Base-by-base conservation (phyloP, 1,140 invertebrate genomes). In the Ylistrum balloti region DNA sequence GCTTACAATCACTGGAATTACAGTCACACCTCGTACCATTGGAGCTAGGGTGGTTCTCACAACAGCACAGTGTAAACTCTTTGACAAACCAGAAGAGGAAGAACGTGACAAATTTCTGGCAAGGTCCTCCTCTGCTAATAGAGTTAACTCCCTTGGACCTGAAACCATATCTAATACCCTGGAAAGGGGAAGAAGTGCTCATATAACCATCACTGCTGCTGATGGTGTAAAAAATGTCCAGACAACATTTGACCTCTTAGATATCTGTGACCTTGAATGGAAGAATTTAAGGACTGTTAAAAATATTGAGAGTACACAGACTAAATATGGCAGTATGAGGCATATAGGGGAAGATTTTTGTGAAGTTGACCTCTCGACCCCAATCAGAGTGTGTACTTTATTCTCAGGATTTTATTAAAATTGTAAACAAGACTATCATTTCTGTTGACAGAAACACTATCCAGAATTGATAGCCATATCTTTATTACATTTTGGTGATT, bases 201-300 rank as follows among this genome's bases (percentile, higher is more conserved):
- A 95, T 88, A 91, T 94, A n/a, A 94, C 94, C 33, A 45, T 94
- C 22, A 92, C 88, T 56, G 92, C 90, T 35, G 92, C 92, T 7
- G 38, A 88, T 32, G 92, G 92, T 33, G 33, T 93, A 0, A 74
- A 86, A 22, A 86, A 93, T n/a, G 86, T 86, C 20, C 88, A 93
- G 86, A 92, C 92, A 0, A 93, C 92, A 86, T 88, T 89, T 48
- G 94, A 94, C 86, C 32, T 94, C 45, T 48, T 95, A 17, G 91
- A 92, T 17, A 89, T 92, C 34, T 92, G 93, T 86, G 91, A 93
- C 35, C 88, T 93, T 32, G 93, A 95, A 85, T 41, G 88, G 56
- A 74, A n/a, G 13, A 74, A 74, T 74, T 74, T 74, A 74, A 74
- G n/a, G 56, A 11, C 2, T 5, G 56, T n/a, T 22, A 74, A 74